These are phyloP conservation scores for Alethe diademata DNA, from an alignment of 2,113 vertebrate species.

Conservation along the genomic window DNA sequence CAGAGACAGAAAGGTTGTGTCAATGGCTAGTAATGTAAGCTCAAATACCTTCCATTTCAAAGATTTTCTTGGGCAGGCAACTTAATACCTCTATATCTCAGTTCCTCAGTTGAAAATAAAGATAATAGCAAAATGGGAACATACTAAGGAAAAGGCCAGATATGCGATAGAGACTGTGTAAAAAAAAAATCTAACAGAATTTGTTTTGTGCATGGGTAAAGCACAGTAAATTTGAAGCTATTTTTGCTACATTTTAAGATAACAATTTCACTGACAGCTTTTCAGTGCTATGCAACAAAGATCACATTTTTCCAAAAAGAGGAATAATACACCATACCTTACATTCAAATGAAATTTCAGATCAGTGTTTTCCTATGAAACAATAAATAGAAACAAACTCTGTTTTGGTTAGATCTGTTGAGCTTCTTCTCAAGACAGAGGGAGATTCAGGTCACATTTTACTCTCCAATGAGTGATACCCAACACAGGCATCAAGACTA, in stretches of 20 bases:
- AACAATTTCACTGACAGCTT: background rate
- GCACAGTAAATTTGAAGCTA: background rate
- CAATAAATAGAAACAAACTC: background rate
- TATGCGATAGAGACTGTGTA: background rate
- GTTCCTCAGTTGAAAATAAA: background rate
- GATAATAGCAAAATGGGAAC: background rate
- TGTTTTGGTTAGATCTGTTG: background rate
- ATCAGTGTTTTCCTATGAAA: background rate
- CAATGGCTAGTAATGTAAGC: background rate
- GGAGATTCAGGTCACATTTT: background rate
- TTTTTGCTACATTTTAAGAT: conserved; percentile 9
- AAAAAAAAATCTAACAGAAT: background rate
- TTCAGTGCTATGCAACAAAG: background rate
- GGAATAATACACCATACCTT: background rate
- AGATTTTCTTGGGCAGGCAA: background rate
- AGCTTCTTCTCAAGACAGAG: background rate
- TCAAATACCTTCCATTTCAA: background rate
- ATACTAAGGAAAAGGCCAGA: background rate
- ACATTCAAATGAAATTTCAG: background rate
- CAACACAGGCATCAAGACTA: background rate
- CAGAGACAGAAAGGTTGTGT: background rate
- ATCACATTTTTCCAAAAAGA: background rate
- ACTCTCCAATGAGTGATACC: background rate
- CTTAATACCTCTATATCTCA: background rate
- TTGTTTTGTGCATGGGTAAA: background rate